These are phyloP conservation scores for Peromyscus nudipes DNA, from an alignment of 2,797 vertebrate species.

Conservation along the genomic window DNA sequence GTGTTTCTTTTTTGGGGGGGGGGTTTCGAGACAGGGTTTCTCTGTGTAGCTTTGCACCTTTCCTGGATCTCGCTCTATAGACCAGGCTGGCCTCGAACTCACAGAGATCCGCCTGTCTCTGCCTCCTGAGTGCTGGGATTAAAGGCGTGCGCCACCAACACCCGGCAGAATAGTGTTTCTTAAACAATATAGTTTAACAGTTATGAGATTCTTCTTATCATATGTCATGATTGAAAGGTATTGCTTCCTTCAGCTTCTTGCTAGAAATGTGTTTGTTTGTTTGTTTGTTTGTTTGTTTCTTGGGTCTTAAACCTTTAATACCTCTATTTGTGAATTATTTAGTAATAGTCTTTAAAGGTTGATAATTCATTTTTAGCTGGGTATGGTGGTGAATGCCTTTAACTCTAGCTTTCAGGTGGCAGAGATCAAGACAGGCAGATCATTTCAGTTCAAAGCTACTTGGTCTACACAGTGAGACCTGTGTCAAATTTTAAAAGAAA, in stretches of 20 bases:
- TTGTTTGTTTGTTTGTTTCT: not conserved
- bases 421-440: not conserved
- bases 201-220: conserved; percentile 38
- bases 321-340: not conserved
- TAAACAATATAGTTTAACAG: conserved; percentile 36
- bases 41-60: too few species aligned
- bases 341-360: not conserved
- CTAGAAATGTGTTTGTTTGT: not conserved
- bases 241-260: not conserved
- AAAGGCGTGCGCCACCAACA: too few species aligned
- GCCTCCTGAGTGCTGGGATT: too few species aligned
- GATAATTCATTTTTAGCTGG: not conserved
- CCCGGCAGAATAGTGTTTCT: too few species aligned
- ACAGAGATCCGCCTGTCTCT: too few species aligned
- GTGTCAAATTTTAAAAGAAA: not conserved
- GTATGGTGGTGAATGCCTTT: not conserved
- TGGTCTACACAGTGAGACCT: not conserved
- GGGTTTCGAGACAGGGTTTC: too few species aligned
- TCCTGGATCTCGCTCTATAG: too few species aligned
- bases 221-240: conserved; percentile 31
- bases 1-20: too few species aligned
- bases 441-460: not conserved
- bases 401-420: not conserved
- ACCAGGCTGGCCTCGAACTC: too few species aligned
- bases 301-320: not conserved